Conservation (phyloP, 2,797 vertebrate species). For the Vultur gryphus region DNA sequence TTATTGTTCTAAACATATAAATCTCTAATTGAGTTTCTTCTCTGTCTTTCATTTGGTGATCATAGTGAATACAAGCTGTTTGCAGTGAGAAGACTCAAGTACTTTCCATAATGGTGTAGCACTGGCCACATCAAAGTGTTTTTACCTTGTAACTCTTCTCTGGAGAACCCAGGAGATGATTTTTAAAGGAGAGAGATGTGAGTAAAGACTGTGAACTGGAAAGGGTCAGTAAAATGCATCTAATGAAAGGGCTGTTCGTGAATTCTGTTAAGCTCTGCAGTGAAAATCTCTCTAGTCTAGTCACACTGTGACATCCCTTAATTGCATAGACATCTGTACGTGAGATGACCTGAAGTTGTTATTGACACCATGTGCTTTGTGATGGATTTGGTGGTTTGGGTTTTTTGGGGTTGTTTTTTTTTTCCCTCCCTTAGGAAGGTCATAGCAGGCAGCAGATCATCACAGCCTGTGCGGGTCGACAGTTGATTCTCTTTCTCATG, state of each 20-base stretch:
- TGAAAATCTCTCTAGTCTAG: neutral
- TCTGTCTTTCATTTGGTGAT: neutral
- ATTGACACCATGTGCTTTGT: neutral
- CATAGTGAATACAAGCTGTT: neutral
- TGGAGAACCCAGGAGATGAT: neutral
- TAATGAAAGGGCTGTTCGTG: neutral
- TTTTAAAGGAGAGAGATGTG: neutral
- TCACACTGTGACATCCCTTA: neutral
- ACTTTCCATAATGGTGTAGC: neutral
- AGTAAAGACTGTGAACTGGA: neutral
- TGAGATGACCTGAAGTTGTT: neutral
- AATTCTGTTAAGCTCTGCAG: neutral
- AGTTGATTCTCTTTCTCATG: conserved; percentile 58
- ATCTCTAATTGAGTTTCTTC: neutral
- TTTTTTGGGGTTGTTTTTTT: neutral
- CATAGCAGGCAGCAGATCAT: conserved; percentile 43
- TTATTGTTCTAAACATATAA: neutral
- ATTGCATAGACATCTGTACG: neutral
- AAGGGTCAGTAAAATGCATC: neutral
- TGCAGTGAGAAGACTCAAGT: neutral
- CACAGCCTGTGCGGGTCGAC: neutral
- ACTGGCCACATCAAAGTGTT: neutral
- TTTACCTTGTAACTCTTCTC: neutral
- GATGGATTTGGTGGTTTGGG: conserved; percentile 45
- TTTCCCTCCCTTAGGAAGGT: neutral